These are phyloP conservation scores for Polyploca ridens DNA, from an alignment of 2,888 invertebrate genomes.

Conservation along the genomic window DNA sequence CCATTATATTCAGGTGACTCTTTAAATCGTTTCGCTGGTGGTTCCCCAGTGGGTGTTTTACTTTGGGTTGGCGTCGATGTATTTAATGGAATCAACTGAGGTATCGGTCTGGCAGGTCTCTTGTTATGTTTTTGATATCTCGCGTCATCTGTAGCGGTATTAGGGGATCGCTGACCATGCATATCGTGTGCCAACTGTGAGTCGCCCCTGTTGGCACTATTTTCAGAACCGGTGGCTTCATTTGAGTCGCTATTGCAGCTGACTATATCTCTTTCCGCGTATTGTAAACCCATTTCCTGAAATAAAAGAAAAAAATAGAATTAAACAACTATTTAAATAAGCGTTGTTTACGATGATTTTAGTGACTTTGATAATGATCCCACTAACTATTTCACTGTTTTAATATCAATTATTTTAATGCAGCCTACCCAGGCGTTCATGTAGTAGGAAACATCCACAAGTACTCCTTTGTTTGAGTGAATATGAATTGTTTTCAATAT, in stretches of 20 bases:
- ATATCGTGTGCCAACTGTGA: constrained; percentile 46
- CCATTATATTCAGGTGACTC: constrained; percentile 43
- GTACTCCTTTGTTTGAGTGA: too few relatives aligned
- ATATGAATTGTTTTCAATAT: too few relatives aligned
- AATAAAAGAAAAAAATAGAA: constrained; percentile 44
- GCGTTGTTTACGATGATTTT: too few relatives aligned
- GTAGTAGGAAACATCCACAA: too few relatives aligned
- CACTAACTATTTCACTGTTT: too few relatives aligned
- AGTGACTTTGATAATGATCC: too few relatives aligned
- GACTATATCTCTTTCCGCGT: constrained; percentile 68
- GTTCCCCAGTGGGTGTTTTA: constrained; percentile 66
- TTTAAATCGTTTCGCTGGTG: constrained; percentile 74
- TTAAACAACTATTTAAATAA: too few relatives aligned
- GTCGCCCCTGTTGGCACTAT: constrained; percentile 50
- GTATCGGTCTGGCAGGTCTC: constrained; percentile 86
- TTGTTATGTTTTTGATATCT: constrained; percentile 62
- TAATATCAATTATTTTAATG: too few relatives aligned
- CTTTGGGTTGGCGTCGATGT: constrained; percentile 74
- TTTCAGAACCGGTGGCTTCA: constrained; percentile 59
- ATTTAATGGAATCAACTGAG: constrained; percentile 90
- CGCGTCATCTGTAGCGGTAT: constrained; percentile 53
- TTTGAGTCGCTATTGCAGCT: constrained; percentile 77
- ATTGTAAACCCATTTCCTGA: constrained; percentile 75
- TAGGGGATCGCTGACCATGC: constrained; percentile 51
- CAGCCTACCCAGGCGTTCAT: too few relatives aligned